Conservation (phyloP, 2,888 invertebrate species). For the Tigriopus californicus region DNA sequence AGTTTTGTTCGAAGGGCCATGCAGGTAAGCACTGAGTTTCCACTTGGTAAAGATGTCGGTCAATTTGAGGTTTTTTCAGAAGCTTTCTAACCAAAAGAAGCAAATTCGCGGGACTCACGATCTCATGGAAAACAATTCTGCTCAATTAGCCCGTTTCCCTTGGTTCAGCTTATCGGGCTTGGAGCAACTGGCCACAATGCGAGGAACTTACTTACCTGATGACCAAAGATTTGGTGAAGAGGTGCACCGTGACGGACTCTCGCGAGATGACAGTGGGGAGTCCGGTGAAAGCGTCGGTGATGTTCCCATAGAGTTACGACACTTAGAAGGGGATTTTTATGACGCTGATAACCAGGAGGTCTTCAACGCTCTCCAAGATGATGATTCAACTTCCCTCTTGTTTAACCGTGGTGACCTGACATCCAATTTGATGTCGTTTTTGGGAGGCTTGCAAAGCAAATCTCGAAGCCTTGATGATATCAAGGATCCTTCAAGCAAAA, state of each 20-base stretch:
- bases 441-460: no score
- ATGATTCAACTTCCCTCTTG: no score
- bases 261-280: constrained; percentile 16
- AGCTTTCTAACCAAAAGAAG: constrained; percentile 5
- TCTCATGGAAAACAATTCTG: no score
- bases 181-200: background rate
- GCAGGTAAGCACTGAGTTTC: constrained; percentile 32
- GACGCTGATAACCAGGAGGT: no score
- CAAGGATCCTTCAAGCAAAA: no score
- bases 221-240: background rate
- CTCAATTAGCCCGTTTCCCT: background rate
- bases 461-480: no score
- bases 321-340: constrained; percentile 37
- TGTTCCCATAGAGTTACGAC: constrained; percentile 66
- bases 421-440: no score
- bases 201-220: background rate
- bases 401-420: no score
- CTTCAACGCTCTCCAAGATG: no score
- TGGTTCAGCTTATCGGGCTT: constrained; percentile 6
- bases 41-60: background rate
- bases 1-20: constrained; percentile 75
- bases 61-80: no score
- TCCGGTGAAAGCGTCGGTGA: constrained; percentile 39
- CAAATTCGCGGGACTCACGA: background rate
- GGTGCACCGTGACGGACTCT: background rate